Percentiles rank a stretch among this genome's conserved stretches.
phyloP scores from a whole-genome alignment of 2,797 vertebrate genomes.

The Acipenser oxyrinchus region DNA sequence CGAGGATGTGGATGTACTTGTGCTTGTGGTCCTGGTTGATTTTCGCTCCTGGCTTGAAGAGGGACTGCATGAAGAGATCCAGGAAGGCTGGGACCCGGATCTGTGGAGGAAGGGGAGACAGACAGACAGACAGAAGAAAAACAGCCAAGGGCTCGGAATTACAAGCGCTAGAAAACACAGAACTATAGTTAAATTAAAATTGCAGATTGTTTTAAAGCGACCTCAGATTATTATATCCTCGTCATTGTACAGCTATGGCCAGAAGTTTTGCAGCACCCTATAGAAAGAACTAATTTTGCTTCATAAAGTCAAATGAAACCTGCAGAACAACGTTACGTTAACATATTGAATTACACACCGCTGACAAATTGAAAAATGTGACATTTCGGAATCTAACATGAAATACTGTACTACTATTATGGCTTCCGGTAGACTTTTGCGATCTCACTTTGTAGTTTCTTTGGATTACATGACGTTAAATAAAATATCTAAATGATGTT shows the following conservation, averaged over 20 bases:
- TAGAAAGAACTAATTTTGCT: too few species aligned
- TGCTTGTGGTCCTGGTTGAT: conserved; percentile 99
- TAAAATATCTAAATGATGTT: too few species aligned
- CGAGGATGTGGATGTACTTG: conserved; percentile 96
- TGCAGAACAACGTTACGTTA: too few species aligned
- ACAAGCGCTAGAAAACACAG: not conserved
- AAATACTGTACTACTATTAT: too few species aligned
- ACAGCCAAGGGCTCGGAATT: not conserved
- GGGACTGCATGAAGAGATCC: conserved; percentile 94
- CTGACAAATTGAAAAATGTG: not conserved
- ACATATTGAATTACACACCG: too few species aligned
- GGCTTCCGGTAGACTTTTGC: too few species aligned
- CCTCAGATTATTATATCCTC: too few species aligned
- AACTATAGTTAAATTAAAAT: not conserved
- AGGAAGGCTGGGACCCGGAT: conserved; percentile 92
- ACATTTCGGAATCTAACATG: too few species aligned
- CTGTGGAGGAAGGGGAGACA: conserved; percentile 35
- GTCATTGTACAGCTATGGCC: not conserved
- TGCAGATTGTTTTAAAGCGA: not conserved
- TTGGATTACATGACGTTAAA: too few species aligned
- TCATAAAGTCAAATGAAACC: too few species aligned
- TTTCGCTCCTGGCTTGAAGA: conserved; percentile 92
- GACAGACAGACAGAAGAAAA: conserved; percentile 8
- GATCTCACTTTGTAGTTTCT: too few species aligned
- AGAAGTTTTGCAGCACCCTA: too few species aligned